A percentile compares a stretch with the other conserved stretches of the same genome.
phyloP scores from a whole-genome alignment of 2,113 vertebrate genomes.

The Phycodurus eques region DNA sequence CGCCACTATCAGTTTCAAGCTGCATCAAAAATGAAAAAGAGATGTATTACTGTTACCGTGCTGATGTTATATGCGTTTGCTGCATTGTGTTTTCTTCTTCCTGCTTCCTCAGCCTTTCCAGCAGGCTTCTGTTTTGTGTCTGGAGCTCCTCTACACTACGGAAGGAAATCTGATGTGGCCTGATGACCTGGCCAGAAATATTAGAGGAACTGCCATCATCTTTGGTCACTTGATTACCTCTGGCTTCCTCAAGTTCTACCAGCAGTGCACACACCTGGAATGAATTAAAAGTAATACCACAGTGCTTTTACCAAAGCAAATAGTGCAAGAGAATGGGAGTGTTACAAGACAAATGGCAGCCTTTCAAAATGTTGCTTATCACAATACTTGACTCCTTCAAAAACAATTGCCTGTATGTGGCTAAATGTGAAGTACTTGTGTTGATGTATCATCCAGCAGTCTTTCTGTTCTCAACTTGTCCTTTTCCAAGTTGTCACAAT shows the following conservation, averaged over 20 bases:
- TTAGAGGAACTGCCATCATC: conserved; percentile 82
- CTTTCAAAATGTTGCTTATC: neutral
- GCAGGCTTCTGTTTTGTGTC: conserved; percentile 88
- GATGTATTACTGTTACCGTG: conserved; percentile 68
- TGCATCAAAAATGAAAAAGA: neutral
- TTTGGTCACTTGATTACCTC: conserved; percentile 84
- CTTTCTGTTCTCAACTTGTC: conserved; percentile 83
- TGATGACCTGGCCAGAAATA: conserved; percentile 85
- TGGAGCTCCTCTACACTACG: conserved; percentile 91
- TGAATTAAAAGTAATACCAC: neutral
- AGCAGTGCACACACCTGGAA: conserved; percentile 83
- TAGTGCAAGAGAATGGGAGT: neutral
- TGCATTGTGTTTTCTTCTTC: conserved; percentile 84
- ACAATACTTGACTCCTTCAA: neutral
- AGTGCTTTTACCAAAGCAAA: neutral
- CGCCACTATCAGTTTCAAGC: neutral
- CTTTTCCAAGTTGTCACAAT: conserved; percentile 77
- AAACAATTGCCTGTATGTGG: neutral
- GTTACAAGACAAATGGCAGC: neutral
- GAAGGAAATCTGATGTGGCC: conserved; percentile 81
- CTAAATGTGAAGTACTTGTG: conserved; percentile 46
- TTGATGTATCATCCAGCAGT: conserved; percentile 83
- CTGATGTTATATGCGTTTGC: conserved; percentile 77
- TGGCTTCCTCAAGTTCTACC: conserved; percentile 89
- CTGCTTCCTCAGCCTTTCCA: conserved; percentile 82